These are phyloP conservation scores for Loripinus fragilis DNA, from an alignment of 2,888 invertebrate genomes.

Conservation along the genomic window DNA sequence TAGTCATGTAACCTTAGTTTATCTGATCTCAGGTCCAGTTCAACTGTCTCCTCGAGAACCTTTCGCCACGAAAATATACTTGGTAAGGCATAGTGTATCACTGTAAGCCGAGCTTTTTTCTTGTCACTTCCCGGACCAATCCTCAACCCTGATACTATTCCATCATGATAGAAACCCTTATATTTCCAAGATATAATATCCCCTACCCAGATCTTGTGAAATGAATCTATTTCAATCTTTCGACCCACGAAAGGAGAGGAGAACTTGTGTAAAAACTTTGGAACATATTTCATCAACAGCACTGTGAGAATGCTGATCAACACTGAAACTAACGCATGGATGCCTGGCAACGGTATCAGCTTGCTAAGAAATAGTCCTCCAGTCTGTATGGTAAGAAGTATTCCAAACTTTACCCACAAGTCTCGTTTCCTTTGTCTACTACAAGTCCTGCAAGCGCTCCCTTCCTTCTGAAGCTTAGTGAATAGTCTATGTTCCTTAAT, in stretches of 20 bases:
- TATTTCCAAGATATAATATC: conserved; percentile 33
- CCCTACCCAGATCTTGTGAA: conserved; percentile 21
- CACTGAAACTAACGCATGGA: not conserved
- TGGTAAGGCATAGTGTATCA: conserved; percentile 33
- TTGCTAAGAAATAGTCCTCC: not conserved
- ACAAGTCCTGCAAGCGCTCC: not conserved
- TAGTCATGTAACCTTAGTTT: conserved; percentile 22
- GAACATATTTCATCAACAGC: not conserved
- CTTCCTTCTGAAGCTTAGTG: not conserved
- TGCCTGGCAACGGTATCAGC: not conserved
- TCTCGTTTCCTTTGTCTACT: conserved; percentile 2
- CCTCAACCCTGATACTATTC: conserved; percentile 25
- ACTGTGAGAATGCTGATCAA: not conserved
- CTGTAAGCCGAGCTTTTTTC: conserved; percentile 26
- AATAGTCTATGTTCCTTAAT: not conserved
- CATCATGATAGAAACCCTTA: conserved; percentile 17
- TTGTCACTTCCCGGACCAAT: not conserved
- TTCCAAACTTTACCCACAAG: conserved; percentile 12
- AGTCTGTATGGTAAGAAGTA: not conserved
- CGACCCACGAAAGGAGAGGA: conserved; percentile 38
- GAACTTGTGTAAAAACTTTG: not conserved
- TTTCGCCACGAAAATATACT: conserved; percentile 17
- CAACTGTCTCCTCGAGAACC: conserved; percentile 29
- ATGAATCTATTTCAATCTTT: conserved; percentile 11
- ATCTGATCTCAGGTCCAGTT: conserved; percentile 19